A percentile compares a stretch with the other conserved stretches of the same genome.
phyloP scores from a whole-genome alignment of 2,888 invertebrate species.

The Hartigia nigra region DNA sequence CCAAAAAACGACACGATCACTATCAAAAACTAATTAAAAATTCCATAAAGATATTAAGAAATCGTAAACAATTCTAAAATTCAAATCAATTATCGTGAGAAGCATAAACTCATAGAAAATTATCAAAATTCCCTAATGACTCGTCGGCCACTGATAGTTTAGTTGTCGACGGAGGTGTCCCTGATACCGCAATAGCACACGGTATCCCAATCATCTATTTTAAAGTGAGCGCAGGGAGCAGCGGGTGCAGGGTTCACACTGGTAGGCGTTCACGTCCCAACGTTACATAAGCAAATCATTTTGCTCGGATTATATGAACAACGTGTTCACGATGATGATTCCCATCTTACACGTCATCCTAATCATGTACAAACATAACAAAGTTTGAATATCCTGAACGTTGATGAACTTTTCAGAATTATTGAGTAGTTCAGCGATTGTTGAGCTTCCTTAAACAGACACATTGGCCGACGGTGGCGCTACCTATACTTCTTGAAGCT shows the following conservation, averaged over 20 bases:
- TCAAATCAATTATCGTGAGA: not conserved
- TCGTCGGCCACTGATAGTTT: not conserved
- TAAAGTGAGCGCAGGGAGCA: not conserved
- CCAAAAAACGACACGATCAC: not conserved
- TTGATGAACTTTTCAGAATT: not conserved
- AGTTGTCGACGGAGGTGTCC: not conserved
- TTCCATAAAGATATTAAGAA: not conserved
- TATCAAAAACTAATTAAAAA: not conserved
- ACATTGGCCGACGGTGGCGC: not conserved
- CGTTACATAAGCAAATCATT: not conserved
- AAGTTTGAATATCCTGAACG: not conserved
- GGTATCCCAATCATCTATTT: constrained; percentile 4
- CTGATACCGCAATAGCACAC: not conserved
- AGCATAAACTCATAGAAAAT: not conserved
- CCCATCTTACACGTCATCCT: not conserved
- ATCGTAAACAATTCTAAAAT: too few species aligned
- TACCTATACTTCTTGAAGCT: not conserved
- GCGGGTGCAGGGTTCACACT: not conserved
- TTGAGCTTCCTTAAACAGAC: not conserved
- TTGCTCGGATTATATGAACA: not conserved
- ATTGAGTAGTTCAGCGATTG: not conserved
- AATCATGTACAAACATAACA: not conserved
- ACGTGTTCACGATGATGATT: not conserved
- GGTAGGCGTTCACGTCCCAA: not conserved
- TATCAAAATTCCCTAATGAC: not conserved